A percentile compares a stretch with the other conserved stretches of the same genome.
phyloP scores from a whole-genome alignment of 2,888 invertebrate species.

The Callimorpha dominula region DNA sequence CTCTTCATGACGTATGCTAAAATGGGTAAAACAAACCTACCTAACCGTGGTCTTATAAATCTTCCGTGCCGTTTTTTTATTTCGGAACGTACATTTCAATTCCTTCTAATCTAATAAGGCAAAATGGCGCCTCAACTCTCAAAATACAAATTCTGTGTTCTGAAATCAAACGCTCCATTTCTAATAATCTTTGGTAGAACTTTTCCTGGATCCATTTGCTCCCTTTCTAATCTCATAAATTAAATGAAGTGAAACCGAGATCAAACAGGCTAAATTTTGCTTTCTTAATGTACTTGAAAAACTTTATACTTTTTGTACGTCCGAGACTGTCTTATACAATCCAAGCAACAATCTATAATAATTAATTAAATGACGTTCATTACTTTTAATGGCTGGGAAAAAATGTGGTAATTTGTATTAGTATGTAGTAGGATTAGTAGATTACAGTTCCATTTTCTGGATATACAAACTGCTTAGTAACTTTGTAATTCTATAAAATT shows the following conservation, averaged over 20 bases:
- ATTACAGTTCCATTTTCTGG: too few relatives aligned
- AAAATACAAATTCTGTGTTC: neutral
- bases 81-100: neutral
- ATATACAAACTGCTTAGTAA: too few relatives aligned
- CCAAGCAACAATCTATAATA: neutral
- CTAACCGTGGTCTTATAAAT: neutral
- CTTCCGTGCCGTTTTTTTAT: neutral
- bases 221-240: conserved; percentile 16
- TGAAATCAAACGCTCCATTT: neutral
- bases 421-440: too few relatives aligned
- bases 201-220: conserved; percentile 22
- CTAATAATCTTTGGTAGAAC: neutral
- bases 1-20: too few relatives aligned
- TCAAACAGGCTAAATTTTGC: neutral
- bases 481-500: too few relatives aligned
- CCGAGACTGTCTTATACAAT: neutral
- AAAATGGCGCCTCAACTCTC: neutral
- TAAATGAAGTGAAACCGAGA: neutral
- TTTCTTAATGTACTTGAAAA: neutral
- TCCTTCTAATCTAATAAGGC: neutral
- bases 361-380: neutral
- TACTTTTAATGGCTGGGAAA: neutral
- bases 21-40: neutral
- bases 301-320: neutral
- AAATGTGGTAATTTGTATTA: neutral